Conservation (phyloP, 2,797 vertebrate genomes). For the Siniperca scherzeri region DNA sequence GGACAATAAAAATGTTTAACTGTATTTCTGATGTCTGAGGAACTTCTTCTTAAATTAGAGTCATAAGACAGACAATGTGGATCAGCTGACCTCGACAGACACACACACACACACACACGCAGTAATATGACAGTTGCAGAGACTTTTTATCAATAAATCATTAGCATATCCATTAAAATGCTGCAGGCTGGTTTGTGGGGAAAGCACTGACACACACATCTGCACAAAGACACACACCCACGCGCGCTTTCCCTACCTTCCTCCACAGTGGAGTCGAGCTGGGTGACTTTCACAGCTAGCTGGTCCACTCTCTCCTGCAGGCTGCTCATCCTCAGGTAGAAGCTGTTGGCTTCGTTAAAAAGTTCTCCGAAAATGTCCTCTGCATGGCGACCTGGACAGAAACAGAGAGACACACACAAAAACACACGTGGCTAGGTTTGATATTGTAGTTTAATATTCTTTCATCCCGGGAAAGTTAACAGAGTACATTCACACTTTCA, state of each 20-base stretch:
- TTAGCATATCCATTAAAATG: slow-evolving; percentile 20
- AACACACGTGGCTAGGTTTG: background rate
- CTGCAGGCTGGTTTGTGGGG: slow-evolving; percentile 2
- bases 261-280: slow-evolving; percentile 94
- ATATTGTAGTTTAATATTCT: background rate
- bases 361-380: slow-evolving; percentile 95
- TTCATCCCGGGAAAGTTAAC: background rate
- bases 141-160: slow-evolving; percentile 32
- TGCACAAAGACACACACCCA: background rate
- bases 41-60: too few relatives aligned
- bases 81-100: too few relatives aligned
- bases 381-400: slow-evolving; percentile 88
- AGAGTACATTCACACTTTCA: background rate
- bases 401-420: slow-evolving; percentile 22
- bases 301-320: slow-evolving; percentile 94
- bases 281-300: slow-evolving; percentile 93
- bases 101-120: too few relatives aligned
- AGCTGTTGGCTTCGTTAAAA: slow-evolving; percentile 94
- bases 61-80: too few relatives aligned
- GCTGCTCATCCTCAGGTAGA: slow-evolving; percentile 94
- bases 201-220: background rate
- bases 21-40: too few relatives aligned
- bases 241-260: slow-evolving; percentile 84
- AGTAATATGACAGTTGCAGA: background rate
- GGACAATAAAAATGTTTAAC: too few relatives aligned